Percentiles rank a stretch among this genome's conserved stretches.
These are phyloP conservation scores for Sebastes jordani DNA, from an alignment of 2,797 vertebrate genomes.

Conservation along the genomic window DNA sequence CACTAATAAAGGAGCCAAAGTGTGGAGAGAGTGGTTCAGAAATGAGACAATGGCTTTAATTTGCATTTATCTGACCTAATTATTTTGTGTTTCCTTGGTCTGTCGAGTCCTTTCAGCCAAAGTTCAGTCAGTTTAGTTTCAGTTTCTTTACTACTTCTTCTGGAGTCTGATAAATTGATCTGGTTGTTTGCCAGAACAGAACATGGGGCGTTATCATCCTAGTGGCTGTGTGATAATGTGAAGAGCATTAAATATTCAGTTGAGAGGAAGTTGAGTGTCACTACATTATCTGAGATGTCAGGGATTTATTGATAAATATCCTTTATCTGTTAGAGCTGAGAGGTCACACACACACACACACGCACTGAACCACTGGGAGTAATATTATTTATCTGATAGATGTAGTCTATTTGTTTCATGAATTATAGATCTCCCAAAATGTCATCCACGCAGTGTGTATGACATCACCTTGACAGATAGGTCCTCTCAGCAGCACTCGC, in stretches of 20 bases:
- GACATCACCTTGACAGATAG: conserved; percentile 69
- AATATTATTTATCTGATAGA: conserved; percentile 85
- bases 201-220: conserved; percentile 43
- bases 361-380: conserved; percentile 53
- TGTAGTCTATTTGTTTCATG: conserved; percentile 86
- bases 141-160: neutral
- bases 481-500: conserved; percentile 48
- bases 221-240: conserved; percentile 60
- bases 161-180: conserved; percentile 43
- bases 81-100: neutral
- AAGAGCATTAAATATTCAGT: conserved; percentile 75
- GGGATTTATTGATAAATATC: conserved; percentile 68
- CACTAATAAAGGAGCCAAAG: neutral
- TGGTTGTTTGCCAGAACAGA: conserved; percentile 46
- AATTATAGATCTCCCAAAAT: conserved; percentile 88
- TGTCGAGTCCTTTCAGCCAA: neutral
- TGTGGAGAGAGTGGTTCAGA: neutral
- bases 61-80: neutral
- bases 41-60: neutral
- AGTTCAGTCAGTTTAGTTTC: conserved; percentile 5
- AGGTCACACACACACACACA: conserved; percentile 9
- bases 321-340: conserved; percentile 46
- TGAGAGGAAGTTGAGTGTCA: conserved; percentile 75
- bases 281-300: conserved; percentile 79
- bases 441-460: conserved; percentile 44